These are phyloP conservation scores for Metopia argyrocephala DNA, from an alignment of 2,888 invertebrate genomes.

Conservation along the genomic window DNA sequence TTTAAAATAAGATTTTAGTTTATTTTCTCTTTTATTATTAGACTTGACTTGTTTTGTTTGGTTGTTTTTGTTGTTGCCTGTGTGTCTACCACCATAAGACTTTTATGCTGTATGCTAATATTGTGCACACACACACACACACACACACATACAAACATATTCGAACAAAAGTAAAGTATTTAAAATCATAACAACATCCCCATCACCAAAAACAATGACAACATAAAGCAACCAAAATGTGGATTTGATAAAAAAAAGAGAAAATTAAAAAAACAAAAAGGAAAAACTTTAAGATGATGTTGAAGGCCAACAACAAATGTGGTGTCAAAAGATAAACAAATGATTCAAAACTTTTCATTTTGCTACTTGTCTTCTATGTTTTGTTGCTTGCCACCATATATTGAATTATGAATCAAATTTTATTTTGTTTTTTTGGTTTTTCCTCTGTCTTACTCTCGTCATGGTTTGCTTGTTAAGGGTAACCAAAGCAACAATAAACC, in stretches of 20 bases:
- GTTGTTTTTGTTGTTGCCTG: neutral
- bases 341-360: slow-evolving; percentile 54
- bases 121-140: slow-evolving; percentile 4
- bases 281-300: slow-evolving; percentile 40
- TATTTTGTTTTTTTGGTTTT: neutral
- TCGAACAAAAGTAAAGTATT: neutral
- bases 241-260: neutral
- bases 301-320: slow-evolving; percentile 48
- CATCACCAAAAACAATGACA: neutral
- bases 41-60: slow-evolving; percentile 3
- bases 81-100: slow-evolving; percentile 21
- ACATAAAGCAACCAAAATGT: neutral
- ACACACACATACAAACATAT: neutral
- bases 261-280: slow-evolving; percentile 4
- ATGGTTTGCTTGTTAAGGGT: neutral
- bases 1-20: slow-evolving; percentile 12
- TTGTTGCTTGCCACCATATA: neutral
- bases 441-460: neutral
- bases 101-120: slow-evolving; percentile 55
- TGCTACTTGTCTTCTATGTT: slow-evolving; percentile 18
- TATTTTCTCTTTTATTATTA: slow-evolving; percentile 15
- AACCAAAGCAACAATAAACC: neutral
- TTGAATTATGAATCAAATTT: slow-evolving; percentile 42
- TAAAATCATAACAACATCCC: slow-evolving; percentile 9
- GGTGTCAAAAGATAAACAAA: slow-evolving; percentile 60